Conservation (phyloP, 53 echinoderm and acorn worm species). For the Zoroaster sp. region DNA sequence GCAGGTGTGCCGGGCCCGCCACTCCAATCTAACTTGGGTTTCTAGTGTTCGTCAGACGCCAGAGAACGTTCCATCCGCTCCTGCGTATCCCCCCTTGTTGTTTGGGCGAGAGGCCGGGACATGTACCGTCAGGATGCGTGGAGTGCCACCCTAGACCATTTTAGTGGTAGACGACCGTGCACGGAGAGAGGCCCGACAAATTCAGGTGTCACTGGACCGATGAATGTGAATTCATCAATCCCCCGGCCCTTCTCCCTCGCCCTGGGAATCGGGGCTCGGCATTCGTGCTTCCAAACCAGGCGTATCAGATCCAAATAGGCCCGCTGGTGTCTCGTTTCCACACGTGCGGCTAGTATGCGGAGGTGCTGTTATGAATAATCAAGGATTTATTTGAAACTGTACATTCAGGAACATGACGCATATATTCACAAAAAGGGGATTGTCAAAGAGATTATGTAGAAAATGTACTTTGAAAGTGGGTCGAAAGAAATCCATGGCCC, state of each 20-base stretch:
- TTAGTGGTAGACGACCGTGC: constrained; percentile 14
- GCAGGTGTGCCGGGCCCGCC: constrained; percentile 35
- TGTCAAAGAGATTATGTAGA: constrained; percentile 18
- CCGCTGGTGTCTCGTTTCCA: constrained; percentile 38
- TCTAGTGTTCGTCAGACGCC: constrained; percentile 24
- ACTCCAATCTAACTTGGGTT: constrained; percentile 29
- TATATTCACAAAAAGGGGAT: background rate
- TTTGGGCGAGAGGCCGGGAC: constrained; percentile 6
- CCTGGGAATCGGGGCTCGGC: constrained; percentile 34
- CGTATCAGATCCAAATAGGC: constrained; percentile 2
- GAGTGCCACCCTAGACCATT: background rate
- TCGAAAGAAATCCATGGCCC: background rate
- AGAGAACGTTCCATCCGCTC: background rate
- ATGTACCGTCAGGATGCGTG: constrained; percentile 10
- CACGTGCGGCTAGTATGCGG: constrained; percentile 38
- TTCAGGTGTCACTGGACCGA: constrained; percentile 23
- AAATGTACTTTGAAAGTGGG: background rate
- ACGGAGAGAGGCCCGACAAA: background rate
- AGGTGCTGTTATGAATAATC: constrained; percentile 36
- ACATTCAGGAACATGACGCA: constrained; percentile 34
- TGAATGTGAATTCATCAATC: constrained; percentile 42
- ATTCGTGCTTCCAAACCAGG: background rate
- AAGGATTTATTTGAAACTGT: constrained; percentile 23
- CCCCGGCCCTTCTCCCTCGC: background rate
- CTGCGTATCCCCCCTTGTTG: constrained; percentile 3